Conservation (phyloP, 2,888 invertebrate genomes). For the Drosophila anomalata region DNA sequence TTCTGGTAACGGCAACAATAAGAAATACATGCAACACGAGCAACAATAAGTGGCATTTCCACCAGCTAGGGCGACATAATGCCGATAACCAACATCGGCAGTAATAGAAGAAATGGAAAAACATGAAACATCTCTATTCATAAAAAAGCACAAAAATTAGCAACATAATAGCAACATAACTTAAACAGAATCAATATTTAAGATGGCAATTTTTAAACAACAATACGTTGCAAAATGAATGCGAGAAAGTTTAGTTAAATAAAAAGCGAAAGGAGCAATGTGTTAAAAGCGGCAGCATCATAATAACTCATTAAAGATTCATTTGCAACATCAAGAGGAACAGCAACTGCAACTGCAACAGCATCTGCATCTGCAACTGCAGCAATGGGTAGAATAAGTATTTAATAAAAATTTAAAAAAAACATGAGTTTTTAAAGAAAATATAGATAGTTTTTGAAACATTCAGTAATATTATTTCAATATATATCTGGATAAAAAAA, state of each 20-base stretch:
- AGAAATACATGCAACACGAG: too few species aligned
- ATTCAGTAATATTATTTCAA: too few species aligned
- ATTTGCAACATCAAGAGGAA: neutral
- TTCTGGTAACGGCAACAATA: neutral
- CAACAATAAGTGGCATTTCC: neutral
- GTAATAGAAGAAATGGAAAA: neutral
- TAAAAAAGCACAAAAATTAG: too few species aligned
- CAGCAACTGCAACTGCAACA: neutral
- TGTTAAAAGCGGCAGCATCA: constrained; percentile 1
- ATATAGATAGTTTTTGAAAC: too few species aligned
- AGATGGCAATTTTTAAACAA: neutral
- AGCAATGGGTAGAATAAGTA: too few species aligned
- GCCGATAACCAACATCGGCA: neutral
- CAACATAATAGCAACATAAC: neutral
- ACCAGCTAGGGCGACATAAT: neutral
- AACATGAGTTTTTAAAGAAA: too few species aligned
- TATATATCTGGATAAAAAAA: too few species aligned
- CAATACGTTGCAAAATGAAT: neutral
- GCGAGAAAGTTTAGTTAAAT: constrained; percentile 1
- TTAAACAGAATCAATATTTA: neutral
- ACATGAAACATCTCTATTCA: too few species aligned
- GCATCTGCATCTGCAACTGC: neutral
- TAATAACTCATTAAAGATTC: neutral
- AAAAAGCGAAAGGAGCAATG: constrained; percentile 1
- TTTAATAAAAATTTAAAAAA: too few species aligned